Conservation (phyloP, 2,113 vertebrate genomes). For the Mandrillus leucophaeus region DNA sequence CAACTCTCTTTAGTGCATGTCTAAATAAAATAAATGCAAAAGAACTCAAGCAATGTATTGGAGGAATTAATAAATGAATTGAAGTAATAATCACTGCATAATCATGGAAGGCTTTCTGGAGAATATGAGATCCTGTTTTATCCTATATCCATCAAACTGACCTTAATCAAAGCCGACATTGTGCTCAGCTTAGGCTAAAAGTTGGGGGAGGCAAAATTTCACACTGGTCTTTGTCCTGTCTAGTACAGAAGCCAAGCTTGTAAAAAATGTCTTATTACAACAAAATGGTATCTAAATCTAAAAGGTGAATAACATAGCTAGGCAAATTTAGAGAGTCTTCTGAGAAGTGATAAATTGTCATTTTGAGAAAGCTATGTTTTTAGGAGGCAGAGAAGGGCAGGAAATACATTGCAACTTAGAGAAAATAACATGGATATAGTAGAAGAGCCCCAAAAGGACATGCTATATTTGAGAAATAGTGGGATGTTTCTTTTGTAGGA, state of each 20-base stretch:
- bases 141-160: neutral
- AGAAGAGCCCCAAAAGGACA: neutral
- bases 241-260: neutral
- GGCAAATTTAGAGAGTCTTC: neutral
- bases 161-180: neutral
- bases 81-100: neutral
- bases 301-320: neutral
- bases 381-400: neutral
- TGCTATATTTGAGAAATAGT: neutral
- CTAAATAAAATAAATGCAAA: neutral
- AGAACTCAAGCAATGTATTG: neutral
- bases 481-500: neutral
- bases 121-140: neutral
- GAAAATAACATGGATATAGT: neutral
- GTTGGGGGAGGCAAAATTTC: neutral
- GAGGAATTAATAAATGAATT: neutral
- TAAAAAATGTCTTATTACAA: neutral
- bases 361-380: neutral
- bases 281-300: neutral
- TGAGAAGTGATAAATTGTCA: neutral
- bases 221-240: neutral
- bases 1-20: neutral
- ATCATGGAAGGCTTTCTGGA: neutral
- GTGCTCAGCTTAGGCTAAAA: neutral
- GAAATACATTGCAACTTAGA: neutral